A percentile compares a stretch with the other conserved stretches of the same genome.
Conservation (phyloP, 1,140 invertebrate species). For the Hydropsyche tenuis region DNA sequence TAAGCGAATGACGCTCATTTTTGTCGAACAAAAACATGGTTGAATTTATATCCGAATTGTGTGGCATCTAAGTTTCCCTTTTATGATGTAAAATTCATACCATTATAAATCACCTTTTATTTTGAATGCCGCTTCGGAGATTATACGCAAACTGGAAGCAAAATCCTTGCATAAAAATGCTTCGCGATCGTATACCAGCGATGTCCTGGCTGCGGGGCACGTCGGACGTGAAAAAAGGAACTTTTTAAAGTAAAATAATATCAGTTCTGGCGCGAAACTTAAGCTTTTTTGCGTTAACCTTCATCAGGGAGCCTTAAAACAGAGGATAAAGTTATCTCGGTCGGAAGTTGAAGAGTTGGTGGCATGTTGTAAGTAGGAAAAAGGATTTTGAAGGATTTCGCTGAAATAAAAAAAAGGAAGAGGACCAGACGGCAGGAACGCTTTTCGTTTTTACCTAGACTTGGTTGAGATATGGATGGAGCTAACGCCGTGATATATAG, state of each 20-base stretch:
- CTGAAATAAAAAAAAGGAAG: constrained; percentile 27
- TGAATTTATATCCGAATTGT: constrained; percentile 1
- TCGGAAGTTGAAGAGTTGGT: constrained; percentile 33
- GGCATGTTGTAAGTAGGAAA: constrained; percentile 28
- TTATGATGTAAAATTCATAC: constrained; percentile 26
- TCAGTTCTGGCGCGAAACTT: constrained; percentile 27
- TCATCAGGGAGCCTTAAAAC: constrained; percentile 35
- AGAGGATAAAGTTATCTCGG: constrained; percentile 34
- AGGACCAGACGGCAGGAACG: constrained; percentile 4
- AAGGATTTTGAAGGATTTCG: constrained; percentile 33
- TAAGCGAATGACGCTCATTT: neutral
- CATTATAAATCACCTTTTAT: constrained; percentile 16
- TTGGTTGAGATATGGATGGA: constrained; percentile 27
- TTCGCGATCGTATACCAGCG: too few species aligned
- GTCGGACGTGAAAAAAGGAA: neutral
- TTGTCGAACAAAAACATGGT: neutral
- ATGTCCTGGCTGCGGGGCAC: neutral
- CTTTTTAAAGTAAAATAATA: constrained; percentile 35
- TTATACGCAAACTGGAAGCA: neutral
- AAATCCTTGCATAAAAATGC: too few species aligned
- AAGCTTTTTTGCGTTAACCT: constrained; percentile 25
- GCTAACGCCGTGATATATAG: constrained; percentile 27
- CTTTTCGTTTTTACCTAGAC: constrained; percentile 25
- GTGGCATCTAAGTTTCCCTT: neutral
- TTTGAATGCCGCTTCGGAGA: neutral